Conservation (phyloP, 1,140 invertebrate species). For the Drosophila sproati region DNA sequence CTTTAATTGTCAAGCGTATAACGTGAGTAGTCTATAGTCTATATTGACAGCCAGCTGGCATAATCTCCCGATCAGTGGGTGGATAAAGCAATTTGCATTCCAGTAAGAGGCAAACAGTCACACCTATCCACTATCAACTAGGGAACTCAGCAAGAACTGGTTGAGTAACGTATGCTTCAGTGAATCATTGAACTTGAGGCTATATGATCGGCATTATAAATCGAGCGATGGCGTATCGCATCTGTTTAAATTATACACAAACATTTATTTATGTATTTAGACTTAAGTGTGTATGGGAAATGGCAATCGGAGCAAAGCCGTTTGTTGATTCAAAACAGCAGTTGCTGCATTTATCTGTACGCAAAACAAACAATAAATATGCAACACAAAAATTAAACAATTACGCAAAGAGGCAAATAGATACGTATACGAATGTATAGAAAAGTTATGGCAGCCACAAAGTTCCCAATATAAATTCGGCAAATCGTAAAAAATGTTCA, state of each 20-base stretch:
- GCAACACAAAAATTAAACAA: constrained; percentile 17
- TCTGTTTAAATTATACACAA: constrained; percentile 19
- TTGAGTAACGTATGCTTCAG: background rate
- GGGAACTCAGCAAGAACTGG: background rate
- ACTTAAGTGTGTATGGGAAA: background rate
- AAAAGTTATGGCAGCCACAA: background rate
- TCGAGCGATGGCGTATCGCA: constrained; percentile 35
- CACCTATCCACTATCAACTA: constrained; percentile 2
- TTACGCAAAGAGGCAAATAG: background rate
- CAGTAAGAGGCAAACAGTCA: background rate
- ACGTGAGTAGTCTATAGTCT: constrained; percentile 10
- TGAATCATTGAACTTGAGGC: background rate
- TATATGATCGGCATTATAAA: constrained; percentile 36
- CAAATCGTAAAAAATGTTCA: constrained; percentile 37
- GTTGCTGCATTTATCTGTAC: constrained; percentile 28
- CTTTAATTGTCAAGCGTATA: background rate
- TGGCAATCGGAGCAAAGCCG: constrained; percentile 14
- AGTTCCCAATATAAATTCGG: constrained; percentile 13
- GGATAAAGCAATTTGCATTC: constrained; percentile 7
- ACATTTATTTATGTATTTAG: constrained; percentile 2
- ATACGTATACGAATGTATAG: background rate
- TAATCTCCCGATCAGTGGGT: constrained; percentile 18
- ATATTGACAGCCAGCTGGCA: constrained; percentile 10
- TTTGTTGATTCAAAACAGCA: constrained; percentile 41
- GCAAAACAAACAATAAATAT: constrained; percentile 37